Conservation (phyloP, 2,888 invertebrate genomes). For the Ophion ellenae region DNA sequence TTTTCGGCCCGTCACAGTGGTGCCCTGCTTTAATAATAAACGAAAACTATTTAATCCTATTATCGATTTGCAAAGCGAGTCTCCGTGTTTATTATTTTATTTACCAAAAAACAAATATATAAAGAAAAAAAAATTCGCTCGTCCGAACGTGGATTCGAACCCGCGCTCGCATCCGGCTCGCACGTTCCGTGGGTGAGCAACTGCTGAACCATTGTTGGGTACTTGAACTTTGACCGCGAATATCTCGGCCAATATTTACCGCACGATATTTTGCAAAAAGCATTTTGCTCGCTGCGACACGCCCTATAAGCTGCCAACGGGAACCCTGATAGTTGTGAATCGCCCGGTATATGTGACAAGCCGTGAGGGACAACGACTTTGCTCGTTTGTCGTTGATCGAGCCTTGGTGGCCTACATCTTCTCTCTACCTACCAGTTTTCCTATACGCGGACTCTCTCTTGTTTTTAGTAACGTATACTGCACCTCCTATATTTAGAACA, state of each 20-base stretch:
- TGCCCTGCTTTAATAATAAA: too few relatives aligned
- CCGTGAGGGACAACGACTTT: slow-evolving; percentile 29
- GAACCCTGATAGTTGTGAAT: not conserved
- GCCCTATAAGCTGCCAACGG: not conserved
- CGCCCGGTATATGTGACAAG: slow-evolving; percentile 3
- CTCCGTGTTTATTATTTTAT: too few relatives aligned
- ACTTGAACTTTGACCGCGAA: not conserved
- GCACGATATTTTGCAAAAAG: not conserved
- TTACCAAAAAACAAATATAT: too few relatives aligned
- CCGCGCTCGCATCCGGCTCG: too few relatives aligned
- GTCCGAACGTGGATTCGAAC: too few relatives aligned
- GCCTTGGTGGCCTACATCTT: slow-evolving; percentile 57
- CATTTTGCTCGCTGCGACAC: not conserved
- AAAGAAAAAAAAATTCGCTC: too few relatives aligned
- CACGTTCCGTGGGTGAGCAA: too few relatives aligned
- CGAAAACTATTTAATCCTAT: too few relatives aligned
- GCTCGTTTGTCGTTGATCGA: slow-evolving; percentile 52
- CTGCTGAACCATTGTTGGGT: too few relatives aligned
- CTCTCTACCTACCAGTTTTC: slow-evolving; percentile 27
- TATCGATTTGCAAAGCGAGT: too few relatives aligned
- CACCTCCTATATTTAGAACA: slow-evolving; percentile 36
- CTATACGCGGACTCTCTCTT: slow-evolving; percentile 21
- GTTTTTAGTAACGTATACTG: not conserved
- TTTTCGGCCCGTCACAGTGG: too few relatives aligned
- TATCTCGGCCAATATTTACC: not conserved